Conservation (phyloP, 2,888 invertebrate species). For the Cryptocephalus primarius region DNA sequence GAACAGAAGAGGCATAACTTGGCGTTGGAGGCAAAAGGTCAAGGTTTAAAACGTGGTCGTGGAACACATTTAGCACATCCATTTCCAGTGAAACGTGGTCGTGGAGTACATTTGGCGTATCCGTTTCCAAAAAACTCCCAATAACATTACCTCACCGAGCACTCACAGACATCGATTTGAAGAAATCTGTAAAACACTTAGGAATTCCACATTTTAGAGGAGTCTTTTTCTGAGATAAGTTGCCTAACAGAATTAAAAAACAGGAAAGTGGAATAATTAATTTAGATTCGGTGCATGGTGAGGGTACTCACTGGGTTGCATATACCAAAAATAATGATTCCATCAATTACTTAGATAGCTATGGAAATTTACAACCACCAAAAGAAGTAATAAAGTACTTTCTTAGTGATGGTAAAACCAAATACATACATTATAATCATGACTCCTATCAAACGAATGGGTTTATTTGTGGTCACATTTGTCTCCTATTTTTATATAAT, state of each 20-base stretch:
- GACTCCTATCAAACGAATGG: not conserved
- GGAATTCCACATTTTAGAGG: slow-evolving; percentile 4
- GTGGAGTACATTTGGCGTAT: too few species aligned
- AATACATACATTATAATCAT: not conserved
- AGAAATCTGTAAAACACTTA: slow-evolving; percentile 2
- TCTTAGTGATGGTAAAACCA: not conserved
- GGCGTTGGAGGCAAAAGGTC: slow-evolving; percentile 27
- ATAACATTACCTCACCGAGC: slow-evolving; percentile 7
- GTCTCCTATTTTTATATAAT: slow-evolving; percentile 6
- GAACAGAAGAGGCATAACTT: slow-evolving; percentile 27
- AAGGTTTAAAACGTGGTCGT: slow-evolving; percentile 15
- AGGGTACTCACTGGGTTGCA: slow-evolving; percentile 11
- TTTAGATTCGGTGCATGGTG: slow-evolving; percentile 6
- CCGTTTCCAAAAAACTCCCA: slow-evolving; percentile 12
- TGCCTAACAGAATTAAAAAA: slow-evolving; percentile 4
- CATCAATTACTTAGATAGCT: slow-evolving; percentile 11
- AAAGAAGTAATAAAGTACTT: slow-evolving; percentile 11
- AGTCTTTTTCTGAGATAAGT: slow-evolving; percentile 6
- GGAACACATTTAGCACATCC: slow-evolving; percentile 15
- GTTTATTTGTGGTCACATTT: not conserved
- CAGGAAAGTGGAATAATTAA: slow-evolving; percentile 10
- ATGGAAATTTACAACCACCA: slow-evolving; percentile 8
- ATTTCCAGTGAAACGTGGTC: too few species aligned
- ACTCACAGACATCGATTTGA: slow-evolving; percentile 4
- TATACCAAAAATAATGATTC: slow-evolving; percentile 6